Evolutionary conservation across 1,140 invertebrate species (phyloP), one percentile per base, ranked within the genome.

Genomic region (Psix sp.): DNA sequence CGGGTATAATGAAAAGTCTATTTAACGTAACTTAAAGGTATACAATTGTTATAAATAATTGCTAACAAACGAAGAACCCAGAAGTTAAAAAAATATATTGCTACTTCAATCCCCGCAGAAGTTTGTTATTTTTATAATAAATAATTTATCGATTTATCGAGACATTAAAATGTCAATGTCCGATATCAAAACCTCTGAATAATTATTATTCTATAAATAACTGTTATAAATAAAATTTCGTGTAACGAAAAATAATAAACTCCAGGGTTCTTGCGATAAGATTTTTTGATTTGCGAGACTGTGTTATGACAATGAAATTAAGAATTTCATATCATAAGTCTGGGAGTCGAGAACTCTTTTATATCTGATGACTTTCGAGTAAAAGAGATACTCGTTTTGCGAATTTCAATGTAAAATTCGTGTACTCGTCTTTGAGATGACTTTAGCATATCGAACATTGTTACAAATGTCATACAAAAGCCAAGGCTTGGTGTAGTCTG

Each of bases 401-500:
- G 20, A 24, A 56, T 24, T 21, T 43, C 0, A 59, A 60, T 15
- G 14, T 2, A 54, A 62, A 54, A 42, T 49, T 57, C 35, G 42
- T 21, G 33, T 51, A 36, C 31, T 13, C 7, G 13, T 57, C 7
- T 52, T 31, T 49, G 45, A 45, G 31, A 62, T 54, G 45, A 62
- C 36, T 62, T 60, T 15, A 35, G 29, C 33, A 40, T 73, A 73
- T 73, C 70, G 70, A 73, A 73, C 70, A 73, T 72, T 39, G 38
- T 72, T 72, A 70, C 42, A 62, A 72, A 54, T 35, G 49, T 65
- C 24, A 40, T 73, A 63, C 49, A 65, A 74, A 63, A 68, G 63
- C 63, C 62, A 67, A 74, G 72, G 63, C 72, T 67, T 57, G 54
- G 15, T 66, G 38, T 62, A 63, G 63, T 67, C 56, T 63, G 63